A percentile compares a stretch with the other conserved stretches of the same genome.
These are phyloP conservation scores for Cavia aperea DNA, from an alignment of 2,113 vertebrate genomes.

Conservation along the genomic window DNA sequence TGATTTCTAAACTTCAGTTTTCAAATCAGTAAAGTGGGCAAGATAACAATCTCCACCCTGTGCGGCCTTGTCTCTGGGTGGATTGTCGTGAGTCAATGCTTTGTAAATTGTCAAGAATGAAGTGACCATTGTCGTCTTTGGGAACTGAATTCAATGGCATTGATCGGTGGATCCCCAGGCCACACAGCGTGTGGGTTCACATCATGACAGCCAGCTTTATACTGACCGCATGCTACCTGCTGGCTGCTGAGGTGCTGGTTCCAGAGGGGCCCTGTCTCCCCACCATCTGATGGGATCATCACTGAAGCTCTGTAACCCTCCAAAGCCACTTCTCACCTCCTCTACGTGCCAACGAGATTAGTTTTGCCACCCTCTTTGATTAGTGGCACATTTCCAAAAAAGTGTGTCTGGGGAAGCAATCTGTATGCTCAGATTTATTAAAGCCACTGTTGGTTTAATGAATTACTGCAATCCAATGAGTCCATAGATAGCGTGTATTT, in stretches of 20 bases:
- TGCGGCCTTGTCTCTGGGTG: not conserved
- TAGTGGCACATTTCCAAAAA: conserved; percentile 65
- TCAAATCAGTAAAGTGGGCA: not conserved
- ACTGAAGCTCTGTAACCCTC: not conserved
- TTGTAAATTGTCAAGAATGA: not conserved
- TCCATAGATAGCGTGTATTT: conserved; percentile 50
- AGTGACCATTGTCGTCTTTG: not conserved
- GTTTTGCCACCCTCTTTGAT: conserved; percentile 46
- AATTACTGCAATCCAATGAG: conserved; percentile 62
- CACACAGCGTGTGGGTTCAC: not conserved
- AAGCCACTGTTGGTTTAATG: conserved; percentile 70
- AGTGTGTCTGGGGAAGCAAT: conserved; percentile 63
- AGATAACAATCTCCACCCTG: not conserved
- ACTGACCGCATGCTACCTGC: rapidly evolving
- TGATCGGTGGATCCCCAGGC: not conserved
- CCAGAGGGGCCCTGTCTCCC: not conserved
- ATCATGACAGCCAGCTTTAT: not conserved
- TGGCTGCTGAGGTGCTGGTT: rapidly evolving
- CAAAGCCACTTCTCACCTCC: not conserved
- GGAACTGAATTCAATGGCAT: not conserved
- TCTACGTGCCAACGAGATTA: not conserved
- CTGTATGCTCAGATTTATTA: conserved; percentile 59
- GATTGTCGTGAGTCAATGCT: not conserved
- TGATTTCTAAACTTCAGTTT: not conserved
- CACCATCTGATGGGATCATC: not conserved